These are phyloP conservation scores for Diabrotica balteata DNA, from an alignment of 2,888 invertebrate genomes.

Conservation along the genomic window DNA sequence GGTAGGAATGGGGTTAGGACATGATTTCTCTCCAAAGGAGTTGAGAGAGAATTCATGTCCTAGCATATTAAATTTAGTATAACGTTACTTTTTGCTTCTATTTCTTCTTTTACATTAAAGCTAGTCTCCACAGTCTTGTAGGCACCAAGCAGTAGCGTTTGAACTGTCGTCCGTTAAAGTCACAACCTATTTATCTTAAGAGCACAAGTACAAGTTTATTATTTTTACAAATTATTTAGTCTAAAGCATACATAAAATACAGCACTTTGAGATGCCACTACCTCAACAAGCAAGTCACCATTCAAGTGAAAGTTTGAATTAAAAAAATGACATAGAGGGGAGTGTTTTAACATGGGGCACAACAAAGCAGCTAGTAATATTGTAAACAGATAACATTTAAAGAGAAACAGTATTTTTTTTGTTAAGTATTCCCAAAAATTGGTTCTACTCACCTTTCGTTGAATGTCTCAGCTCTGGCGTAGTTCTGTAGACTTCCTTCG, in stretches of 20 bases:
- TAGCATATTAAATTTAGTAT: no score
- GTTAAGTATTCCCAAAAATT: no score
- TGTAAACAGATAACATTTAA: conserved; percentile 51
- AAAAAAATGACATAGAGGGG: conserved; percentile 58
- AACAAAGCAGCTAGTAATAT: conserved; percentile 70
- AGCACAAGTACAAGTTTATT: no score
- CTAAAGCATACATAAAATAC: conserved; percentile 6
- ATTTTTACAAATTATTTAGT: not conserved
- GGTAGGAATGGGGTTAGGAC: no score
- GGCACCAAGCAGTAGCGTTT: no score
- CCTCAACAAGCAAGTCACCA: conserved; percentile 29
- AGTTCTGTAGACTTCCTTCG: conserved; percentile 97
- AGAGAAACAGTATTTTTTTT: not conserved
- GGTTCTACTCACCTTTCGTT: conserved; percentile 84
- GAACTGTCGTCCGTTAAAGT: no score
- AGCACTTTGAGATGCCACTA: conserved; percentile 5
- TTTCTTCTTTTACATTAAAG: no score
- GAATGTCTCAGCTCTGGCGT: conserved; percentile 93
- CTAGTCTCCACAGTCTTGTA: no score
- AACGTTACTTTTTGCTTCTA: no score
- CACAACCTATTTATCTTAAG: no score
- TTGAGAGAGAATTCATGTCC: no score
- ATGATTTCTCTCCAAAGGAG: no score
- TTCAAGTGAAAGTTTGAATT: conserved; percentile 44
- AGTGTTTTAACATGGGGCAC: conserved; percentile 78